Evolutionary conservation across 2,797 vertebrate genomes (phyloP).

Genomic region (Mormyrus hasselquistii): DNA sequence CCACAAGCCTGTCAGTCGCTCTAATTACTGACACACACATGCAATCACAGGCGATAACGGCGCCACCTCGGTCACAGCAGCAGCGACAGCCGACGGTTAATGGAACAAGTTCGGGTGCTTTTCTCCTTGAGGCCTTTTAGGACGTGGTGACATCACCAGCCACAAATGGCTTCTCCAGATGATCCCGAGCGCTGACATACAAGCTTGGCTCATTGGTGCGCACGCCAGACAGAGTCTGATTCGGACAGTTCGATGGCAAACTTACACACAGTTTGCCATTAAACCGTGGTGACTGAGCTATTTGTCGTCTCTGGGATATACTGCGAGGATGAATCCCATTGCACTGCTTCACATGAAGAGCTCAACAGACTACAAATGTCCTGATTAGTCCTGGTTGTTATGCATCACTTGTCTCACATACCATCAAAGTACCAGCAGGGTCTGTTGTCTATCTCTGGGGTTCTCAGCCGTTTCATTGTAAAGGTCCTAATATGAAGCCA

Average conservation of each 20-base stretch:
- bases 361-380: neutral
- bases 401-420: neutral
- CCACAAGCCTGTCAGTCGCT: neutral
- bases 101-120: neutral
- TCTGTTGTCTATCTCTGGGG: neutral
- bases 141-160: neutral
- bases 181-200: neutral
- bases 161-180: neutral
- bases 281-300: neutral
- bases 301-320: neutral
- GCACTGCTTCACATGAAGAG: neutral
- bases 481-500: neutral
- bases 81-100: neutral
- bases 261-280: neutral
- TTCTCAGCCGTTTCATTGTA: neutral
- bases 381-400: neutral
- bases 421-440: neutral
- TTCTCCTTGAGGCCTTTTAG: constrained; percentile 5
- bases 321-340: neutral
- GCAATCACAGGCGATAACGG: neutral
- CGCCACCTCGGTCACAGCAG: neutral
- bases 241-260: neutral
- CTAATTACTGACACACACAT: neutral
- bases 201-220: neutral
- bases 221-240: neutral